Conservation (phyloP, 2,888 invertebrate species). For the Noctua pronuba region DNA sequence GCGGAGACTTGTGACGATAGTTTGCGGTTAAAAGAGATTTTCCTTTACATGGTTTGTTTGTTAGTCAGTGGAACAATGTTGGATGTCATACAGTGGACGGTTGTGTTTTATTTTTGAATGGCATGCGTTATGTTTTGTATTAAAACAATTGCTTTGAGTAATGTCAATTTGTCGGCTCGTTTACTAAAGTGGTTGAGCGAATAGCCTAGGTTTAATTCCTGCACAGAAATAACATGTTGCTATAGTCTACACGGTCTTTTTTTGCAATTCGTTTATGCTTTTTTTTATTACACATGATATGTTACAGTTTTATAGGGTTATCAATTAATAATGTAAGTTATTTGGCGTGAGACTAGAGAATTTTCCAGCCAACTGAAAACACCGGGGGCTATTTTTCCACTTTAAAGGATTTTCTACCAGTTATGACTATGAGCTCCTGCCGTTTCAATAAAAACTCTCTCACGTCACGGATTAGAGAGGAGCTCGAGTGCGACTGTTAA, state of each 20-base stretch:
- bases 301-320: not conserved
- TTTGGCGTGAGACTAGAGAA: not conserved
- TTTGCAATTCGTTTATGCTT: not conserved
- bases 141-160: slow-evolving; percentile 8
- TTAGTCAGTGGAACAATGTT: not conserved
- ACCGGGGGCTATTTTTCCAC: not conserved
- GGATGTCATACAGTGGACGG: not conserved
- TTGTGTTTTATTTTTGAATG: not conserved
- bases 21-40: not conserved
- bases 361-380: not conserved
- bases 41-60: slow-evolving; percentile 6
- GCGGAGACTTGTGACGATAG: slow-evolving; percentile 18
- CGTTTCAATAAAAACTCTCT: not conserved
- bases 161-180: slow-evolving; percentile 22
- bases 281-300: not conserved
- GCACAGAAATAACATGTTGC: not conserved
- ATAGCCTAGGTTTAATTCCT: not conserved
- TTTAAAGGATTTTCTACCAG: not conserved
- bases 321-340: not conserved
- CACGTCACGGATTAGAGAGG: not conserved
- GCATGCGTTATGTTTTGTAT: not conserved
- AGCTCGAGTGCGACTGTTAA: not conserved
- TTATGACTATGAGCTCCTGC: not conserved
- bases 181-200: slow-evolving; percentile 10
- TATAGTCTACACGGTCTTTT: not conserved